A percentile compares a stretch with the other conserved stretches of the same genome.
Conservation (phyloP, 2,113 vertebrate genomes). For the Pelecanus crispus region DNA sequence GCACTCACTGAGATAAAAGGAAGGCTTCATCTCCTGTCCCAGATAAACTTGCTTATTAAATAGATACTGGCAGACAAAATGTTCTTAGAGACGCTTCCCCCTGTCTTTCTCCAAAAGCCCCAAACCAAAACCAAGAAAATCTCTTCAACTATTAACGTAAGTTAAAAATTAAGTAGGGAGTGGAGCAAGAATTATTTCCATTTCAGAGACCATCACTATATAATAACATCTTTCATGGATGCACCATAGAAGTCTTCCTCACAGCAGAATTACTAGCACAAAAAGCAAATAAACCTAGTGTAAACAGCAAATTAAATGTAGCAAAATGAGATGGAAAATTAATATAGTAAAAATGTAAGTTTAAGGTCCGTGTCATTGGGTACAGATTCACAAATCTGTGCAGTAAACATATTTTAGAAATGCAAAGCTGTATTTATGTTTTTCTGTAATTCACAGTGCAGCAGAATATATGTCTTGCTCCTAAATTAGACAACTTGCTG, state of each 20-base stretch:
- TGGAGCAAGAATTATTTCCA: not conserved
- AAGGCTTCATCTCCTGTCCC: not conserved
- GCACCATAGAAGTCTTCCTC: not conserved
- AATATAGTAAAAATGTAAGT: not conserved
- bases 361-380: not conserved
- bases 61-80: not conserved
- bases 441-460: not conserved
- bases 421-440: not conserved
- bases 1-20: not conserved
- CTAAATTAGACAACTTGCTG: not conserved
- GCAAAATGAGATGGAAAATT: not conserved
- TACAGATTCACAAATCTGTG: conserved; percentile 8
- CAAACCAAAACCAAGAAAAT: not conserved
- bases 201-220: not conserved
- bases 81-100: not conserved
- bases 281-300: not conserved
- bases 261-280: not conserved
- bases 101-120: not conserved
- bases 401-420: not conserved
- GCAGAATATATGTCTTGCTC: not conserved
- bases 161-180: not conserved
- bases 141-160: not conserved
- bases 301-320: not conserved
- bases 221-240: not conserved
- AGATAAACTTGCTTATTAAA: not conserved